A percentile compares a stretch with the other conserved stretches of the same genome.
phyloP scores from a whole-genome alignment of 2,888 invertebrate genomes.

The Watsonalla cultraria region DNA sequence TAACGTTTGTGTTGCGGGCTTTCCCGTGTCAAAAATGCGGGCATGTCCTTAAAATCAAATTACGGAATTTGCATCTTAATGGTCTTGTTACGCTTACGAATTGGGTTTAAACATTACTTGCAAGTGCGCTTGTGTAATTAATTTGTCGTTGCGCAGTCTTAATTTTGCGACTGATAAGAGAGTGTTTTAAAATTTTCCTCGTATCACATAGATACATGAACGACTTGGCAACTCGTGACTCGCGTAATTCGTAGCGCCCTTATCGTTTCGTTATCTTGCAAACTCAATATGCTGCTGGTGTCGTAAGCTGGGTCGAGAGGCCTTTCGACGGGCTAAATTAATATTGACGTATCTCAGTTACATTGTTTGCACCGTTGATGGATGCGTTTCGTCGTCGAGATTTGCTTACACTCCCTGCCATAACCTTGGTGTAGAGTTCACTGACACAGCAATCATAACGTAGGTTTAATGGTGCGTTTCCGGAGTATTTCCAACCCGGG shows the following conservation, averaged over 20 bases:
- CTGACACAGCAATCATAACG: slow-evolving; percentile 47
- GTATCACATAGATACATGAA: neutral
- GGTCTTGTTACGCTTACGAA: slow-evolving; percentile 9
- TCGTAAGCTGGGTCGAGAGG: slow-evolving; percentile 7
- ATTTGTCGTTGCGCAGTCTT: slow-evolving; percentile 11
- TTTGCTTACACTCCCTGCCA: slow-evolving; percentile 53
- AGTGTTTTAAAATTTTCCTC: slow-evolving; percentile 10
- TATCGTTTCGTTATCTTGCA: slow-evolving; percentile 36
- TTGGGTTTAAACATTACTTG: slow-evolving; percentile 4
- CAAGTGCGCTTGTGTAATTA: slow-evolving; percentile 2
- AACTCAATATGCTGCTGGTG: slow-evolving; percentile 28
- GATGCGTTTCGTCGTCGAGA: slow-evolving; percentile 48
- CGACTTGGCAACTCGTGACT: slow-evolving; percentile 13
- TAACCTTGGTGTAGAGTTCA: slow-evolving; percentile 66
- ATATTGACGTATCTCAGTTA: slow-evolving; percentile 58
- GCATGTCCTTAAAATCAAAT: slow-evolving; percentile 30
- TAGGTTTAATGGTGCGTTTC: slow-evolving; percentile 60
- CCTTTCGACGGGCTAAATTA: slow-evolving; percentile 17
- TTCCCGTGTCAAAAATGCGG: slow-evolving; percentile 39
- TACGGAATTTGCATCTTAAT: slow-evolving; percentile 20
- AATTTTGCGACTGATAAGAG: slow-evolving; percentile 6
- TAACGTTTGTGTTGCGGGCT: slow-evolving; percentile 32
- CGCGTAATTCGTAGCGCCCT: slow-evolving; percentile 19
- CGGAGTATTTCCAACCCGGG: slow-evolving; percentile 59
- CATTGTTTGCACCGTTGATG: slow-evolving; percentile 63